A percentile compares a stretch with the other conserved stretches of the same genome.
These are phyloP conservation scores for Dipodomys merriami DNA, from an alignment of 2,113 vertebrate species.

Conservation along the genomic window DNA sequence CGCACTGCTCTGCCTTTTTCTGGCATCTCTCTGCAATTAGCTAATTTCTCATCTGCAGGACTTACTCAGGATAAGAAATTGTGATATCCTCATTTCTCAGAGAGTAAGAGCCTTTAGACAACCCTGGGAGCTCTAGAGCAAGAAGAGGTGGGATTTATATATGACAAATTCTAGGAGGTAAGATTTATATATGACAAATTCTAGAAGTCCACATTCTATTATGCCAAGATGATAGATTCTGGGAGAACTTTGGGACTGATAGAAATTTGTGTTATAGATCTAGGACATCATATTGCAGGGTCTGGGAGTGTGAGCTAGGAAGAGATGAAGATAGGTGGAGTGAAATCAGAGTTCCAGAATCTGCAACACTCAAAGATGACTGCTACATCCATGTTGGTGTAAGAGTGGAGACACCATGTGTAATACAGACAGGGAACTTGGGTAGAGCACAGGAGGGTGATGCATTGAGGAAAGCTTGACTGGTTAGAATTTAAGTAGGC, in stretches of 20 bases:
- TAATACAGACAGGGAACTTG: background rate
- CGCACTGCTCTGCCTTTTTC: background rate
- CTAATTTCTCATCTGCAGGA: background rate
- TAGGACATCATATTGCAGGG: background rate
- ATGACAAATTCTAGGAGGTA: no score
- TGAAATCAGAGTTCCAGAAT: background rate
- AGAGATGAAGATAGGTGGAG: background rate
- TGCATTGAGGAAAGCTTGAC: no score
- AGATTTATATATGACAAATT: no score
- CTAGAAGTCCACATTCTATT: background rate
- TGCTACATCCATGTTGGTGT: background rate
- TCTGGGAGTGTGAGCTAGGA: background rate
- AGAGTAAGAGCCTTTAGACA: background rate
- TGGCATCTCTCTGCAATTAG: background rate
- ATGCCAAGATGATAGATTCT: background rate
- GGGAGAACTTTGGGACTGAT: background rate
- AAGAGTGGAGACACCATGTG: background rate
- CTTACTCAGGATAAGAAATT: background rate
- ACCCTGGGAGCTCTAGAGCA: background rate
- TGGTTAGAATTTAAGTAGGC: background rate
- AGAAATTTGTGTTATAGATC: background rate
- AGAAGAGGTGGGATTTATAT: background rate
- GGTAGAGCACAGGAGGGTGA: no score
- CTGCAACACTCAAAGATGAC: background rate
- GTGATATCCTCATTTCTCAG: background rate